A percentile compares a stretch with the other conserved stretches of the same genome.
phyloP scores from a whole-genome alignment of 1,140 invertebrate genomes.

The Trachymyrmex cornetzi region DNA sequence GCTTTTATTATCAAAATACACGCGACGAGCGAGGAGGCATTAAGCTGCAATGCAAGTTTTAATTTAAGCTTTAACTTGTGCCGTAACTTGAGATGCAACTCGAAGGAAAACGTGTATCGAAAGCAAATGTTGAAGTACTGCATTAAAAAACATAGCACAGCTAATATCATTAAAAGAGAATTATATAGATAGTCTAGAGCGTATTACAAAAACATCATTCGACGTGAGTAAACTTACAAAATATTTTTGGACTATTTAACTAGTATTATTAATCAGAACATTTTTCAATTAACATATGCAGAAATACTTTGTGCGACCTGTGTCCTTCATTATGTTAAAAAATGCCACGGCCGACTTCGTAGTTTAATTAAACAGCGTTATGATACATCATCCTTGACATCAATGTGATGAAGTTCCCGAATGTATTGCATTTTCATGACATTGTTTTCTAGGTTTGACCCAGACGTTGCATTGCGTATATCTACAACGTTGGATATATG shows the following conservation, averaged over 20 bases:
- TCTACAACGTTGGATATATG: background rate
- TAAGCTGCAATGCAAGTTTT: slow-evolving; percentile 8
- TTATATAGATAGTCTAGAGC: background rate
- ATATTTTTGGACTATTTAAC: background rate
- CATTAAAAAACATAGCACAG: background rate
- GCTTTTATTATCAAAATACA: slow-evolving; percentile 6
- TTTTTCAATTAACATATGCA: slow-evolving; percentile 22
- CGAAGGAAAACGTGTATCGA: background rate
- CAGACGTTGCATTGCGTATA: background rate
- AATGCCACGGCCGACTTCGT: background rate
- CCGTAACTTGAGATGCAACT: background rate
- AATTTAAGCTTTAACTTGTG: slow-evolving; percentile 15
- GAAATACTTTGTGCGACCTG: background rate
- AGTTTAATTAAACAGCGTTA: slow-evolving; percentile 19
- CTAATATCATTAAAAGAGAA: background rate
- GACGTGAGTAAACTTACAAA: background rate
- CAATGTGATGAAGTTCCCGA: background rate
- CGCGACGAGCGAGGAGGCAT: background rate
- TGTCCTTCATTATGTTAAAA: slow-evolving; percentile 29
- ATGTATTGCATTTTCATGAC: slow-evolving; percentile 36
- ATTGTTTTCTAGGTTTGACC: slow-evolving; percentile 16
- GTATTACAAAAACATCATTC: background rate
- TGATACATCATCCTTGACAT: slow-evolving; percentile 27
- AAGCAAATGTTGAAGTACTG: slow-evolving; percentile 2
- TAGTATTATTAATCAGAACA: background rate